Conservation (phyloP, 2,888 invertebrate genomes). For the Nephrocerus scutellatus region DNA sequence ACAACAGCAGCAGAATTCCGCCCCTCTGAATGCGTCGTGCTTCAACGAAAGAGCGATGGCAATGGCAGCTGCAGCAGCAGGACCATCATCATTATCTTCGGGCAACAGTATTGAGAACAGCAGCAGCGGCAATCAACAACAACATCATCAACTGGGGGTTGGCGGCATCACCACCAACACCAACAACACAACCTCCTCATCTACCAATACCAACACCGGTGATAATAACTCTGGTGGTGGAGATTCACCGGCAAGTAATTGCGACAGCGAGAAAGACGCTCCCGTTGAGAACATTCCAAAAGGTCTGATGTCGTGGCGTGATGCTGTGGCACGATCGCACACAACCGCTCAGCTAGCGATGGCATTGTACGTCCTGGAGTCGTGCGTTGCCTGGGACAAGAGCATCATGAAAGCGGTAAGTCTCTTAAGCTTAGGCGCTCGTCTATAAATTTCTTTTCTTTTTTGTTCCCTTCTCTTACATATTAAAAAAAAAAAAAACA, state of each 20-base stretch:
- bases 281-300: slow-evolving; percentile 46
- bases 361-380: slow-evolving; percentile 82
- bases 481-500: slow-evolving; percentile 7
- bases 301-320: slow-evolving; percentile 81
- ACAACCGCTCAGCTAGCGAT: slow-evolving; percentile 87
- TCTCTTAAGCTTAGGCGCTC: too few species aligned
- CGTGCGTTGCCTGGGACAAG: slow-evolving; percentile 96
- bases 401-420: slow-evolving; percentile 99
- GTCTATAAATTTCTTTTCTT: too few species aligned
- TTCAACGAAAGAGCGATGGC: slow-evolving; percentile 40
- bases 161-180: slow-evolving; percentile 16
- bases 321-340: slow-evolving; percentile 73
- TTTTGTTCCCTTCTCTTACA: too few species aligned
- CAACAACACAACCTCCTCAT: slow-evolving; percentile 19
- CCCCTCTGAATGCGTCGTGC: slow-evolving; percentile 34
- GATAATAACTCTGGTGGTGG: slow-evolving; percentile 36
- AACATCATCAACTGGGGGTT: too few species aligned
- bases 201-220: slow-evolving; percentile 22
- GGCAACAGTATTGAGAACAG: slow-evolving; percentile 20
- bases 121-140: slow-evolving; percentile 15
- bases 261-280: slow-evolving; percentile 44
- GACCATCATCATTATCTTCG: slow-evolving; percentile 19
- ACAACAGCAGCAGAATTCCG: slow-evolving; percentile 24
- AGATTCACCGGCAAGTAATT: slow-evolving; percentile 43
- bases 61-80: slow-evolving; percentile 34